Evolutionary conservation across 2,888 invertebrate species (phyloP).

Genomic region (Bombylius discolor): DNA sequence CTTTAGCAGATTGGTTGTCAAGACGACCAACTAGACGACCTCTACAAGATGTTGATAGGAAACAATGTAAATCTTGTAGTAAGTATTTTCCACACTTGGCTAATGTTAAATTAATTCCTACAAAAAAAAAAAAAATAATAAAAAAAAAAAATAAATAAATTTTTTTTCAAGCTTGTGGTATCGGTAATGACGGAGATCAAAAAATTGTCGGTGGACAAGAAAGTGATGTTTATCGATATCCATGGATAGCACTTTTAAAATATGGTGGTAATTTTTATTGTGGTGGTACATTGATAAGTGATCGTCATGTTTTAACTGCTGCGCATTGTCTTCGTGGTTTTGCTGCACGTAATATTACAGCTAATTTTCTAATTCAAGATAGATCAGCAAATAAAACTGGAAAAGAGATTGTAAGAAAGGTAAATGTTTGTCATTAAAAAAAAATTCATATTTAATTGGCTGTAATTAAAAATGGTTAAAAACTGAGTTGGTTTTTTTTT

Average conservation of each 20-base stretch:
- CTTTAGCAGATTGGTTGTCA: neutral
- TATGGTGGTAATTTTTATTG: constrained; percentile 52
- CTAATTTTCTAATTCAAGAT: constrained; percentile 61
- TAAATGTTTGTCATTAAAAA: constrained; percentile 2
- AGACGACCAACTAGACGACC: neutral
- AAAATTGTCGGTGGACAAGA: constrained; percentile 69
- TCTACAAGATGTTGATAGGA: neutral
- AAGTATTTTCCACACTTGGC: constrained; percentile 24
- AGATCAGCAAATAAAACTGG: constrained; percentile 38
- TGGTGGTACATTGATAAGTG: constrained; percentile 60
- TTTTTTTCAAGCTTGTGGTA: constrained; percentile 49
- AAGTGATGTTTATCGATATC: constrained; percentile 48
- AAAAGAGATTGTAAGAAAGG: constrained; percentile 26
- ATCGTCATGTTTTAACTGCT: constrained; percentile 60
- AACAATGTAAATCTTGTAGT: constrained; percentile 35
- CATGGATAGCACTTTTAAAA: constrained; percentile 55
- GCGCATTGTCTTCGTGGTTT: constrained; percentile 64
- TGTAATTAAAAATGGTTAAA: neutral
- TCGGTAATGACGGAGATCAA: constrained; percentile 45
- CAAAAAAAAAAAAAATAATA: too few species aligned
- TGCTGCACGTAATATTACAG: constrained; percentile 43
- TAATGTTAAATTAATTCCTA: too few species aligned
- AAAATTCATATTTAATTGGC: neutral
- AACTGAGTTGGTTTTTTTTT: neutral
- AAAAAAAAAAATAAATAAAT: neutral